Conservation (phyloP, 2,113 vertebrate genomes). For the Petaurus breviceps region DNA sequence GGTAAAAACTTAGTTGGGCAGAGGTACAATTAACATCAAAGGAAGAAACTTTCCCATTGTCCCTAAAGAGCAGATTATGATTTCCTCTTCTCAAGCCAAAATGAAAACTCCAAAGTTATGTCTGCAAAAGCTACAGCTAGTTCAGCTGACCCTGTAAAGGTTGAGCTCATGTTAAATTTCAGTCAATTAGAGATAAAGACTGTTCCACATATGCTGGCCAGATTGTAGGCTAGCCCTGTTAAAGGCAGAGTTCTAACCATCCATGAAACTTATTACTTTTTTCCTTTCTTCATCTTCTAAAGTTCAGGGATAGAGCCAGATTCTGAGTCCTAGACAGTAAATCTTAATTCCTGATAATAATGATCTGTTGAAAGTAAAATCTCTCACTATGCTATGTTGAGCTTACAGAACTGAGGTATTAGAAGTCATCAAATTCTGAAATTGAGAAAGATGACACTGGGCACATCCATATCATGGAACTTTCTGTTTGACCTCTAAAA, state of each 20-base stretch:
- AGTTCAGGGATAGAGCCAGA: conserved; percentile 38
- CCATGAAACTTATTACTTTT: conserved; percentile 18
- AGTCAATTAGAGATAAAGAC: conserved; percentile 53
- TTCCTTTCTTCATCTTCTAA: conserved; percentile 22
- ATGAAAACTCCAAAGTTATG: background rate
- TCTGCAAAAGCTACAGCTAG: background rate
- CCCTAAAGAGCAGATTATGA: background rate
- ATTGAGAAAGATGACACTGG: background rate
- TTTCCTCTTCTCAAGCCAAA: background rate
- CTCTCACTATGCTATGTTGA: background rate
- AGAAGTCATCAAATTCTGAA: background rate
- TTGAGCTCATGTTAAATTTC: background rate
- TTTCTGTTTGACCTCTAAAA: conserved; percentile 17
- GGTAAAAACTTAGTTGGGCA: background rate
- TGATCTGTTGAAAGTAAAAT: background rate
- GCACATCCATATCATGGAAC: background rate
- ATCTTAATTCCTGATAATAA: conserved; percentile 40
- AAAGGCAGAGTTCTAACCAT: conserved; percentile 28
- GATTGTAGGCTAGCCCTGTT: conserved; percentile 48
- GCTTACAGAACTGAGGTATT: background rate
- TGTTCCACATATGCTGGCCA: conserved; percentile 20
- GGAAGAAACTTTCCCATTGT: background rate
- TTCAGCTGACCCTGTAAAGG: background rate
- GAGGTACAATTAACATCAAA: background rate
- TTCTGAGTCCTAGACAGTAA: conserved; percentile 16